Conservation (phyloP, 2,888 invertebrate genomes). For the Chironomus tentans region DNA sequence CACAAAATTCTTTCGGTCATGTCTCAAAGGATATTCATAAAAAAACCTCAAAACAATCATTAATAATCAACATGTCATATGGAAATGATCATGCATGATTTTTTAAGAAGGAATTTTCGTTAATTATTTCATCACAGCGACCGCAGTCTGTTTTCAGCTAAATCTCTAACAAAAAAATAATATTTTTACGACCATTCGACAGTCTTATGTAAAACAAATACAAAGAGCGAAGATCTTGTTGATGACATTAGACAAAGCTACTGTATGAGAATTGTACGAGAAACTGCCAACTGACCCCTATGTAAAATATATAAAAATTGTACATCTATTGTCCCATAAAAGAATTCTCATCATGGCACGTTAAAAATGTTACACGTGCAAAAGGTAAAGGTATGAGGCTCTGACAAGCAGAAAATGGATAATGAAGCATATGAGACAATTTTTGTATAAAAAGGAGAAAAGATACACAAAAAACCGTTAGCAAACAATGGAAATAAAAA, state of each 20-base stretch:
- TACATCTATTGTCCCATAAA: slow-evolving; percentile 8
- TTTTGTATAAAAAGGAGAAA: too few relatives aligned
- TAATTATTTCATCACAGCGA: slow-evolving; percentile 13
- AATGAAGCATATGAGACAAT: too few relatives aligned
- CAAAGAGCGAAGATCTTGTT: background rate
- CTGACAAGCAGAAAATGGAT: background rate
- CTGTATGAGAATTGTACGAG: background rate
- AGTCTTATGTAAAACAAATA: slow-evolving; percentile 21
- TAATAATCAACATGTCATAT: slow-evolving; percentile 3
- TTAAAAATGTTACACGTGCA: slow-evolving; percentile 25
- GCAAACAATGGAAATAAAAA: slow-evolving; percentile 11
- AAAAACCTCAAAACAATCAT: background rate
- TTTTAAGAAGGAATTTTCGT: background rate
- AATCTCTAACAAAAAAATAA: background rate
- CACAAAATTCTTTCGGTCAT: background rate
- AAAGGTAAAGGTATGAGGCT: slow-evolving; percentile 9
- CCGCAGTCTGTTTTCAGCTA: slow-evolving; percentile 1
- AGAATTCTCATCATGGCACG: background rate
- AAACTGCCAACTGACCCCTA: slow-evolving; percentile 10
- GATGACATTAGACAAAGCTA: background rate
- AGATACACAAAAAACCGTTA: slow-evolving; percentile 10
- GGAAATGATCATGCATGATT: slow-evolving; percentile 21
- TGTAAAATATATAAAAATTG: background rate
- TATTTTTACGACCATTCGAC: slow-evolving; percentile 9
- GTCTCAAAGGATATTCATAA: too few relatives aligned